Percentiles rank a stretch among this genome's conserved stretches.
Conservation (phyloP, 1,140 invertebrate genomes). For the Leptonema lineaticorne region DNA sequence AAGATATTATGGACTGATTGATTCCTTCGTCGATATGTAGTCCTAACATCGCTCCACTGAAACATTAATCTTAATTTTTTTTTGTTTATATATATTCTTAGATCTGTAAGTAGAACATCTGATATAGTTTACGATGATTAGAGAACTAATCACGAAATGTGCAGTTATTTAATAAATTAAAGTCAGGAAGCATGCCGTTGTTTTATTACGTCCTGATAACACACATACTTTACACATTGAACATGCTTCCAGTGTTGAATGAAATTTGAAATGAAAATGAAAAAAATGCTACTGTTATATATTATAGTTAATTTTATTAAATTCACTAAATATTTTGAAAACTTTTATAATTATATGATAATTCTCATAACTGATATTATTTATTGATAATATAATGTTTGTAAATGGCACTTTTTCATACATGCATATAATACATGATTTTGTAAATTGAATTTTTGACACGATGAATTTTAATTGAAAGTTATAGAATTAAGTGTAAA, state of each 20-base stretch:
- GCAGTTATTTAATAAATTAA: slow-evolving; percentile 40
- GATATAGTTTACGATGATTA: slow-evolving; percentile 38
- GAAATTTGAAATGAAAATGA: no score
- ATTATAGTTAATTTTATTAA: no score
- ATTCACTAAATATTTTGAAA: no score
- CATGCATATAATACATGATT: no score
- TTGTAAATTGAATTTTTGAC: no score
- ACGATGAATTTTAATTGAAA: no score
- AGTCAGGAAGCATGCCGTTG: slow-evolving; percentile 25
- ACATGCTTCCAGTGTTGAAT: no score
- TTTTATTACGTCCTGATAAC: slow-evolving; percentile 2
- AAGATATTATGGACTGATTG: slow-evolving; percentile 7
- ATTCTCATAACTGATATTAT: no score
- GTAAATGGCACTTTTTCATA: no score
- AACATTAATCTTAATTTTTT: slow-evolving; percentile 36
- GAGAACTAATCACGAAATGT: slow-evolving; percentile 35
- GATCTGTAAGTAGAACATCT: slow-evolving; percentile 43
- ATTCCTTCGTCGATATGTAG: slow-evolving; percentile 1
- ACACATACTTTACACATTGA: neutral
- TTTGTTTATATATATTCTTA: slow-evolving; percentile 39
- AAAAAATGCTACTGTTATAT: neutral
- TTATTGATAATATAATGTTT: no score
- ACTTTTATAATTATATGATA: no score
- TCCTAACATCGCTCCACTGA: slow-evolving; percentile 24
- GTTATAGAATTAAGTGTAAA: no score